Evolutionary conservation across 1,140 invertebrate species (phyloP).

Genomic region (Zaprionus capensis): DNA sequence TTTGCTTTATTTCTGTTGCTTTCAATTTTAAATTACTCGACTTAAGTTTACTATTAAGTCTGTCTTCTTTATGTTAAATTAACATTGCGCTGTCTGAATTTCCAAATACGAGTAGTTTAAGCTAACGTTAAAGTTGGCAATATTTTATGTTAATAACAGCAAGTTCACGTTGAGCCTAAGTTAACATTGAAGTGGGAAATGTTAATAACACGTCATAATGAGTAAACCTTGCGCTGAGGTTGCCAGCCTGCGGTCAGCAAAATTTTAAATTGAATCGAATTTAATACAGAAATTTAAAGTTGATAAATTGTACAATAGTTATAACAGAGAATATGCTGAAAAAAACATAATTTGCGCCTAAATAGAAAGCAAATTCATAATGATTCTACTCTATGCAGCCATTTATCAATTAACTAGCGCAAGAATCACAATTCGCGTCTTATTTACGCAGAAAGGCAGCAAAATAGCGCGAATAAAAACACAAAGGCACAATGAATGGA

Average conservation of each 20-base stretch:
- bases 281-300: background rate
- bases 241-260: too few relatives aligned
- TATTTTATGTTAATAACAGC: background rate
- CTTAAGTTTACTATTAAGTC: background rate
- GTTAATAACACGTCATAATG: too few relatives aligned
- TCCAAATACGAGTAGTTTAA: too few relatives aligned
- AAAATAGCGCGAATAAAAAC: slow-evolving; percentile 14
- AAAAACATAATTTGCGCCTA: background rate
- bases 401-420: slow-evolving; percentile 73
- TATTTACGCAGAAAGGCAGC: slow-evolving; percentile 26
- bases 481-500: background rate
- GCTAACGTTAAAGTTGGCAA: too few relatives aligned
- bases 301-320: background rate
- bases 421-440: slow-evolving; percentile 49
- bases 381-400: slow-evolving; percentile 17
- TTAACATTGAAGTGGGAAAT: too few relatives aligned
- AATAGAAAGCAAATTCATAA: slow-evolving; percentile 4
- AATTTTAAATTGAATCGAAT: too few relatives aligned
- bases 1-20: background rate
- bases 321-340: background rate
- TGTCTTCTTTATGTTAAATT: background rate
- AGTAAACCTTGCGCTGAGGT: too few relatives aligned
- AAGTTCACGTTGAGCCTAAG: background rate
- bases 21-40: background rate
- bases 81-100: too few relatives aligned